Base-by-base conservation (phyloP, 1,140 invertebrate species). In the Mercenaria mercenaria region DNA sequence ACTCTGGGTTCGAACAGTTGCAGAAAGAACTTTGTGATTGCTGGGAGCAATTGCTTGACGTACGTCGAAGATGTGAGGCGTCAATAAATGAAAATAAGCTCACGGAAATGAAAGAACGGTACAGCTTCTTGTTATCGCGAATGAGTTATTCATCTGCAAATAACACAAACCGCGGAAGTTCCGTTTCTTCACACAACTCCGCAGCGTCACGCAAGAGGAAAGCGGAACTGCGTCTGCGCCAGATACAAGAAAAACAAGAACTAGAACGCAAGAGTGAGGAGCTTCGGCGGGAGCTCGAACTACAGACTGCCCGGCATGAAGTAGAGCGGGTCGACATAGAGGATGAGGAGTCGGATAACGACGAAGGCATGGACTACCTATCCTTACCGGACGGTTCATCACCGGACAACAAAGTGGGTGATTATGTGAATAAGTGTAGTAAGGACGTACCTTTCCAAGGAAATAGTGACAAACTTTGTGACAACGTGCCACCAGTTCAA, bases 221-320 rank as follows among this genome's bases (percentile, higher is more conserved):
- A 8, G n/a, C 34, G 8, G 69, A 29, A 32, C 34, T 32, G 69
- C 43, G 43, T 15, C 43, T 47, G 6, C 43, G 43, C 15, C 61
- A 64, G 61, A 6, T 64, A 23, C 6, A 34, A 64, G 61, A 64
- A 64, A 64, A 34, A 41, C 69, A 74, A 41, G 69, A 74, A 74
- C 6, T n/a, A 23, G 69, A 74, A 34, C 69, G 69, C 20, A 74
- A n/a, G 23, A 74, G 69, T 26, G 69, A 74, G 69, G 69, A 74
- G 69, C 13, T 74, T 74, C 69, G 69, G 10, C 69, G 39, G 69
- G 69, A 74, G 39, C 32, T 41, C 69, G 69, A 74, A 74, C 69
- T 74, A 11, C 69, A 74, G 69, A 34, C 69, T 6, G 69, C 69
- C 39, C 69, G 69, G 32, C 69, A 74, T n/a, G 69, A 74, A n/a